Evolutionary conservation across 2,797 vertebrate species (phyloP), one percentile per base, ranked within the genome.

Genomic region (Chelon labrosus): DNA sequence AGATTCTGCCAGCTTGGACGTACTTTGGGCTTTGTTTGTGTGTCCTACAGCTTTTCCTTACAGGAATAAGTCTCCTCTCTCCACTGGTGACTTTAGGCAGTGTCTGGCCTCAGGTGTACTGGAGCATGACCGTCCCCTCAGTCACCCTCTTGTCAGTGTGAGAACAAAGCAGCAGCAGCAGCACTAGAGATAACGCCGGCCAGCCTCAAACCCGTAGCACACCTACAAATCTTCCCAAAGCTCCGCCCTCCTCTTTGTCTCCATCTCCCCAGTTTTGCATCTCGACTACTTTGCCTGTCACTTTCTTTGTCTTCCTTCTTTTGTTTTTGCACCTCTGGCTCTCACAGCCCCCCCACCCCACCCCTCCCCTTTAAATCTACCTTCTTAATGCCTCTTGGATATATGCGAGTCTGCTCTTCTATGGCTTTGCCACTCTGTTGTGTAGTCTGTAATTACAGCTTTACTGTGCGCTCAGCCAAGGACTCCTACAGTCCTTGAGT

Each of bases 381-480:
- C 70, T 66, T 70, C 75, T 61, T 77, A 70, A 79, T 76, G 77
- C 75, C 54, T 64, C 82, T 70, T 65, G 69, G 65, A 64, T 84
- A 71, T 65, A 71, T 66, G 78, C 54, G 72, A 46, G 55, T 63
- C 20, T 73, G 61, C 65, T 65, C 55, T 66, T 85, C 64, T 44
- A 25, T 59, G 51, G 79, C 71, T 87, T 80, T 82, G 84, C 82
- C 41, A 59, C 74, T 86, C 71, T 63, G 69, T 53, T 70, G 77
- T 84, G 74, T 63, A 82, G 76, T 80, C 88, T 88, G 77, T 94
- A 92, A 94, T 93, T 94, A 91, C 70, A 87, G 77, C 81, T 77
- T 58, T 31, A 37, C 84, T 65, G 67, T 78, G 81, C 31, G 70
- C 80, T 85, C 63, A 83, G 78, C 78, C 80, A 83, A 89, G 79